Evolutionary conservation across 1,140 invertebrate species (phyloP).

Genomic region (Hydropsyche tenuis): DNA sequence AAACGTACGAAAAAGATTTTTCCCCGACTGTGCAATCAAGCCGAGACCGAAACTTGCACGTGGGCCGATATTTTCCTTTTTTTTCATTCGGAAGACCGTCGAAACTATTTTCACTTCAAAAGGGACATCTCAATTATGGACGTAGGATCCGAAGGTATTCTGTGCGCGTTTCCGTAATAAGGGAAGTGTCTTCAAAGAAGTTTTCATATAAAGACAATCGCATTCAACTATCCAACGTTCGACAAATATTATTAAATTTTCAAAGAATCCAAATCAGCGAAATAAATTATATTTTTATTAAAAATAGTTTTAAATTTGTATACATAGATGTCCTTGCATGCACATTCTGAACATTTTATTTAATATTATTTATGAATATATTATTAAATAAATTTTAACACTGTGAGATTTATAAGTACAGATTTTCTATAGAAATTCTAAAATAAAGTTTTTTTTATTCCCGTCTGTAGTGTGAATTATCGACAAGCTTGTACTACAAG

Average conservation of each 20-base stretch:
- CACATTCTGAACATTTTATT: no score
- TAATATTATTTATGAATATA: no score
- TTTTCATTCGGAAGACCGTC: no score
- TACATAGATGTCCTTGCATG: no score
- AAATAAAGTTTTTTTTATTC: neutral
- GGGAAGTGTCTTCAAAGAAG: neutral
- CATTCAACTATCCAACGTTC: neutral
- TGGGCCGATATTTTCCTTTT: no score
- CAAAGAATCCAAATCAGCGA: no score
- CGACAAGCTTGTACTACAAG: neutral
- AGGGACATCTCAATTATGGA: conserved; percentile 7
- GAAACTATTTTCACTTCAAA: neutral
- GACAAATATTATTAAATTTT: neutral
- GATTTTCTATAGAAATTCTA: neutral
- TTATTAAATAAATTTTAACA: no score
- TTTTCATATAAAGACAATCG: neutral
- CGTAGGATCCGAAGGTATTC: neutral
- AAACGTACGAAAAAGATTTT: conserved; percentile 4
- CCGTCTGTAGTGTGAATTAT: neutral
- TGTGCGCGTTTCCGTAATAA: neutral
- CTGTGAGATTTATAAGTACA: no score
- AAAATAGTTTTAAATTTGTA: neutral
- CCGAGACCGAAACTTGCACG: neutral
- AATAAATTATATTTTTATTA: no score
- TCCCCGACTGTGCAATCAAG: neutral